Percentiles rank a stretch among this genome's conserved stretches.
Evolutionary conservation across 1,140 invertebrate genomes (phyloP).

Genomic region (Bombyx mandarina): DNA sequence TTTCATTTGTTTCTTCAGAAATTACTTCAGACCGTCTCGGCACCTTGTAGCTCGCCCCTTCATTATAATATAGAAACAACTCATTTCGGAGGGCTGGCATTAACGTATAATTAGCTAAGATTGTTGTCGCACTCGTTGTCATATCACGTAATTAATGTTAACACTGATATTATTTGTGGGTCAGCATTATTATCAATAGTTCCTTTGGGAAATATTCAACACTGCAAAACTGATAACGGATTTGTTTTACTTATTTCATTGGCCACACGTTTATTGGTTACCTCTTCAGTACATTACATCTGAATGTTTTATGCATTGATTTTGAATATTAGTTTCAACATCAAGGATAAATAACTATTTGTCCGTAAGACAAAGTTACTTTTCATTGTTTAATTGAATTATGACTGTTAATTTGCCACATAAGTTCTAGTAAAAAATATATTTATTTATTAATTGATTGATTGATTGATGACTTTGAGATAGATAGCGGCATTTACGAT

Average conservation of each 20-base stretch:
- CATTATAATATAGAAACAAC: conserved; percentile 18
- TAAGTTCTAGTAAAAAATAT: conserved; percentile 15
- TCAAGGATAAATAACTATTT: no score
- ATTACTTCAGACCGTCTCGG: conserved; percentile 47
- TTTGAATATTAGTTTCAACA: no score
- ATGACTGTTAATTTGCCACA: neutral
- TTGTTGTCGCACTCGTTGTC: conserved; percentile 43
- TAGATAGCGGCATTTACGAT: conserved; percentile 5
- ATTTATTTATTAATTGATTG: conserved; percentile 41
- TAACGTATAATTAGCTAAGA: conserved; percentile 49
- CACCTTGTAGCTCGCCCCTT: conserved; percentile 12
- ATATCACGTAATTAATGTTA: conserved; percentile 55
- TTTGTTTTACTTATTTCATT: conserved; percentile 27
- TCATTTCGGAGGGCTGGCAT: conserved; percentile 30
- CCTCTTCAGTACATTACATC: neutral
- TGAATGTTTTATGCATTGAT: no score
- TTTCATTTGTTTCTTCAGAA: conserved; percentile 69
- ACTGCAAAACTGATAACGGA: conserved; percentile 21
- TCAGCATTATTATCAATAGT: conserved; percentile 46
- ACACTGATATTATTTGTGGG: conserved; percentile 53
- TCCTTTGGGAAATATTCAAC: conserved; percentile 39
- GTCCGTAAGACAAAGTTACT: no score
- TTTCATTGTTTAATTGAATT: no score
- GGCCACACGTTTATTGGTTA: conserved; percentile 2
- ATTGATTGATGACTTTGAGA: conserved; percentile 25